Evolutionary conservation across 2,113 vertebrate genomes (phyloP), one percentile per base, ranked within the genome.

Genomic region (Cephalopterus ornatus): DNA sequence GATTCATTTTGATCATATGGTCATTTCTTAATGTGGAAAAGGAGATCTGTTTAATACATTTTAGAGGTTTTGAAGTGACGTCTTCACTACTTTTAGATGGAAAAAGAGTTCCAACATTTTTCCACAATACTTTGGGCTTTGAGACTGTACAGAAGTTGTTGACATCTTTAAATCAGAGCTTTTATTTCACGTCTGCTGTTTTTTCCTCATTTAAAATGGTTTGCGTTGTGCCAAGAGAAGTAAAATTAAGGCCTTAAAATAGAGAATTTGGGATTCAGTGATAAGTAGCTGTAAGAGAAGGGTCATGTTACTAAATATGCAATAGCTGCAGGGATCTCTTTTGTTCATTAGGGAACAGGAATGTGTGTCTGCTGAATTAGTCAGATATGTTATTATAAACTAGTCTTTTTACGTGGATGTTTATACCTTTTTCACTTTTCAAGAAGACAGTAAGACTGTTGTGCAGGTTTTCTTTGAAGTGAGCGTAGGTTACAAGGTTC

Each of bases 11-110:
- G 81, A 70, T 95, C 49, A 30, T 86, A 82, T 44, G 52, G 75
- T 62, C 30, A n/a, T 93, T 85, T 79, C 71, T 82, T 95, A 92
- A 82, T 88, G 77, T 94, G 92, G 87, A 96, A 93, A 95, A 62
- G 39, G n/a, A 92, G 53, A 73, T 94, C 95, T 97, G 95, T 93
- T 97, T 88, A 90, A 92, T 80, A 47, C 74, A 94, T 96, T 85
- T 95, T 73, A 90, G 67, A 88, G 71, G 58, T 79, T 76, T 89
- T 72, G 46, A 88, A 71, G 68, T 95, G 81, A 95, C 3, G 30
- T 94, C 81, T 95, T 93, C 19, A 1, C 75, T 83, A 32, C 85
- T 95, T 96, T 85, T 88, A 94, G 89, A 79, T 42, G 89, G 92
- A 92, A 96, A 91, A 95, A 85, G 67, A 12, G 14, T 91, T 96